A percentile compares a stretch with the other conserved stretches of the same genome.
Evolutionary conservation across 2,888 invertebrate species (phyloP).

Genomic region (Lypha dubia): DNA sequence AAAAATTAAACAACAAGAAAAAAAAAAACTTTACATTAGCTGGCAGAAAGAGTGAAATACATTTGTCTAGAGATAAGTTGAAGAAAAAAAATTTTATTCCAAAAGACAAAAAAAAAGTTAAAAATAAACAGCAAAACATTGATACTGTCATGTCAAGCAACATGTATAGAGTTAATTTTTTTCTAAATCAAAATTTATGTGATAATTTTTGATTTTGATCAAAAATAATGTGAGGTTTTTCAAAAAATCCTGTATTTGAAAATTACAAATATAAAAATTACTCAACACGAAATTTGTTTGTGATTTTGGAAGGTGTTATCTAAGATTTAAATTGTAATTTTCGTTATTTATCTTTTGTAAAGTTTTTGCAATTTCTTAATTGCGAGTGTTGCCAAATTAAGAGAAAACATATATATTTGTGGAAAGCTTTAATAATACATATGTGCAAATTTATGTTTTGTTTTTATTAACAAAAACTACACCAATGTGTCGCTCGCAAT

Average conservation of each 20-base stretch:
- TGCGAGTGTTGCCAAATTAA: constrained; percentile 38
- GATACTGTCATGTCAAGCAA: constrained; percentile 73
- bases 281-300: constrained; percentile 76
- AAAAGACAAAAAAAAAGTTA: constrained; percentile 1
- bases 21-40: constrained; percentile 49
- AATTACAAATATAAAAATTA: constrained; percentile 76
- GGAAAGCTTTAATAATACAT: not conserved
- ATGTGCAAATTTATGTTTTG: no score
- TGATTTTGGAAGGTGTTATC: constrained; percentile 68
- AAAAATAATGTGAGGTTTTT: constrained; percentile 70
- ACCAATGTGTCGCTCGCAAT: no score
- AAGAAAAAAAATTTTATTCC: not conserved
- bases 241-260: constrained; percentile 55
- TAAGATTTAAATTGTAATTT: constrained; percentile 61
- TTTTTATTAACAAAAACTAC: no score
- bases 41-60: constrained; percentile 64
- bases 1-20: constrained; percentile 7
- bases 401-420: not conserved
- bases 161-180: constrained; percentile 64
- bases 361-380: constrained; percentile 5
- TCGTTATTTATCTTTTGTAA: not conserved
- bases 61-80: constrained; percentile 61
- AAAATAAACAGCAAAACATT: constrained; percentile 64
- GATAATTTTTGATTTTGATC: constrained; percentile 81
- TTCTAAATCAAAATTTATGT: constrained; percentile 79